Percentiles rank a stretch among this genome's conserved stretches.
Conservation (phyloP, 1,140 invertebrate species). For the Heliothis virescens region DNA sequence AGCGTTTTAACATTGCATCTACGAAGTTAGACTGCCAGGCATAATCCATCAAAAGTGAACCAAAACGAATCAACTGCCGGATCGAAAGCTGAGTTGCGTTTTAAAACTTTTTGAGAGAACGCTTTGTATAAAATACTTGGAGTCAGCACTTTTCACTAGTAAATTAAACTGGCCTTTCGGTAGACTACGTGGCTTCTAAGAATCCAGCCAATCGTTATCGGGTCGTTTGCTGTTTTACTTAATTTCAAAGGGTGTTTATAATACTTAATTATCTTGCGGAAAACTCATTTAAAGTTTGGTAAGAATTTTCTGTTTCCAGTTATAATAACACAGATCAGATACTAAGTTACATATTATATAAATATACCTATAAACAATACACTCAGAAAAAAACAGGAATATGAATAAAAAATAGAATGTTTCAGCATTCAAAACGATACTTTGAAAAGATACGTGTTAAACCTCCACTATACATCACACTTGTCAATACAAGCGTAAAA, state of each 20-base stretch:
- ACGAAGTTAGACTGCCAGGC: not conserved
- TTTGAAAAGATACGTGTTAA: not conserved
- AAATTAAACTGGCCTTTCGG: constrained; percentile 21
- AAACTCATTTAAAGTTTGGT: too few relatives aligned
- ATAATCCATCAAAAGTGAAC: constrained; percentile 41
- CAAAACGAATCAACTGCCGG: constrained; percentile 22
- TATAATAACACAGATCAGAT: too few relatives aligned
- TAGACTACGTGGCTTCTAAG: not conserved
- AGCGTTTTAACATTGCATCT: constrained; percentile 18
- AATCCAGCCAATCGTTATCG: not conserved
- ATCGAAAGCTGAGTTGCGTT: constrained; percentile 33
- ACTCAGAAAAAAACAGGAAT: too few relatives aligned
- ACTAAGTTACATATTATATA: too few relatives aligned
- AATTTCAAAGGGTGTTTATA: too few relatives aligned
- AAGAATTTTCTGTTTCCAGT: too few relatives aligned
- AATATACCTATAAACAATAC: too few relatives aligned
- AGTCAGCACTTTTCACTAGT: constrained; percentile 35
- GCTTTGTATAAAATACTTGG: constrained; percentile 18
- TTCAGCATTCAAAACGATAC: not conserved
- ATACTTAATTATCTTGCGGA: too few relatives aligned
- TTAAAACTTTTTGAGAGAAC: constrained; percentile 31
- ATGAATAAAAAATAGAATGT: not conserved
- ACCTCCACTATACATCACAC: not conserved
- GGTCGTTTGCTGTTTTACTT: too few relatives aligned
- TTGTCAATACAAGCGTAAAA: not conserved